Evolutionary conservation across 2,888 invertebrate genomes (phyloP), one percentile per base, ranked within the genome.

Genomic region (Diachrysia chrysitis): DNA sequence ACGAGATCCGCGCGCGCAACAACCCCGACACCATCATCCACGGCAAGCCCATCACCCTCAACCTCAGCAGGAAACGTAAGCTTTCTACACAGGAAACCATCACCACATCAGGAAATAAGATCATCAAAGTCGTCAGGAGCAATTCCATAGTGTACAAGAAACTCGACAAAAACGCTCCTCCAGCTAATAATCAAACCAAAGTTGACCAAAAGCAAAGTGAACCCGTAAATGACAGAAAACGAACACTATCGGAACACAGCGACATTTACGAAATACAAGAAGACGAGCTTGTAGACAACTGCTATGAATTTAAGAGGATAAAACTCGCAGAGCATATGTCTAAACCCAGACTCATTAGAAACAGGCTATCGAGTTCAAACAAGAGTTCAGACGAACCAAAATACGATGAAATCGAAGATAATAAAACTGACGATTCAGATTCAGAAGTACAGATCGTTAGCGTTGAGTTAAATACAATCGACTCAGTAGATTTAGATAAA

Each of bases 1-100:
- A 95, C n/a, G 96, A 96, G 82, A 96, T 96, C 12, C 83, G 95
- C 61, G 95, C 94, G 0, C 84, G 88, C 57, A 93, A 93, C 78
- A 93, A 91, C 71, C 82, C 75, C 1, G 85, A 86, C 9, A 83
- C 90, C 0, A 73, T 90, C 16, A 72, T 90, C 61, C 88, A 86
- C 63, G 75, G 78, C 0, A 84, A 86, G 29, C 93, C 92, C 0
- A 94, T 93, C 56, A 92, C 92, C 0, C 74, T 95, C 1, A 95
- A 92, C 59, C 74, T 95, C 42, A 90, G 81, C 67, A 87, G 94
- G 23, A 95, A 95, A 81, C 85, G 95, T 63, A 95, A 93, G 73
- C 71, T 92, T 16, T 93, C 94, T 0, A 93, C 95, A 0, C 93
- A 94, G 32, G 94, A 95, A 72, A 90, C 93, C 0, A 84, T 93